Evolutionary conservation across 2,797 vertebrate species (phyloP), one percentile per base, ranked within the genome.

Genomic region (Micromesistius poutassou): DNA sequence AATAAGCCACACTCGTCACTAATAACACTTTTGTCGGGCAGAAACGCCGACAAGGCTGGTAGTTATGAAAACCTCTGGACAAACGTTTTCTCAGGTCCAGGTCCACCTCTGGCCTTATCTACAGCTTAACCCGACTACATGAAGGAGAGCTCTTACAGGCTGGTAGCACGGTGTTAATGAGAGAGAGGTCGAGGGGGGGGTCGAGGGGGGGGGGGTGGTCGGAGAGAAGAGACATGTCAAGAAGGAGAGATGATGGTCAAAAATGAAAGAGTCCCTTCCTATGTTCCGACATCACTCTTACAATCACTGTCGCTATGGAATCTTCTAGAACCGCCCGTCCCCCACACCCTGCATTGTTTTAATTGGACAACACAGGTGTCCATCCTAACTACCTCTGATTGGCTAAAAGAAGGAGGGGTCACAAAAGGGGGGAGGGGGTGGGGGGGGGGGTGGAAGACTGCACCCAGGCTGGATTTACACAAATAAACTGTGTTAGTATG

Each of bases 401-500:
- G 73, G 82, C 50, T 78, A 0, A 0, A 84, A 73, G 79, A 87
- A 78, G 82, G 80, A 87, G 74, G 81, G 85, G 38, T 84, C 28
- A 74, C 10, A 31, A 83, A 81, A 84, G 86, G 86, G 86, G 83
- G 82, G 87, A 6, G 83, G 84, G 71, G 40, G 38, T 77, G 79
- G 33, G 83, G 84, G 71, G 40, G 38, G 78, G 79, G 78, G 78
- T 80, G 73, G 78, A 84, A 85, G 82, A 81, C 76, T 78, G 77
- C 35, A 80, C 62, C 62, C 74, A 36, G 86, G 86, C 78, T 89
- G 86, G 77, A 85, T 88, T 88, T 81, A 90, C 86, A 87, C 82
- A 81, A 81, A 80, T 55, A 19, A 55, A 55, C 46, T 55, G 2
- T 55, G 46, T 50, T 4, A 22, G 46, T 16, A 46, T 16, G 16